A percentile compares a stretch with the other conserved stretches of the same genome.
Evolutionary conservation across 1,140 invertebrate genomes (phyloP).

Genomic region (Atta cephalotes): DNA sequence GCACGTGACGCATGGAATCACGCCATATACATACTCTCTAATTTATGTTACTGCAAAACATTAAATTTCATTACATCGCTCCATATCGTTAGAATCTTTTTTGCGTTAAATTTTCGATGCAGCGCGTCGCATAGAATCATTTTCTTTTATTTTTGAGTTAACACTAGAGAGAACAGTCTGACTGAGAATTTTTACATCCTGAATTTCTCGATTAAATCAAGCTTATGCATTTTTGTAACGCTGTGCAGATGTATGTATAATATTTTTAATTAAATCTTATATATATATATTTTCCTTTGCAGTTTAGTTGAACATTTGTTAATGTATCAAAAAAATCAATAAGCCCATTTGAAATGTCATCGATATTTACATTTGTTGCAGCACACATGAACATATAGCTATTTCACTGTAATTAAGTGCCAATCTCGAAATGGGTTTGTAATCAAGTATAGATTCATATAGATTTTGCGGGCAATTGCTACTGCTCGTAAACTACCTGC

Average conservation of each 20-base stretch:
- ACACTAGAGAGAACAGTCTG: not conserved
- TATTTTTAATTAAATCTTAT: slow-evolving; percentile 17
- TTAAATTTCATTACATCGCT: slow-evolving; percentile 36
- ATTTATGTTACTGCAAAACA: slow-evolving; percentile 54
- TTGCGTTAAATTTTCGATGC: not conserved
- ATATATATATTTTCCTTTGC: not conserved
- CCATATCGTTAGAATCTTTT: slow-evolving; percentile 9
- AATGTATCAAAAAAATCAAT: not conserved
- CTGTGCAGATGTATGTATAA: too few relatives aligned
- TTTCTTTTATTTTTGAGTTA: not conserved
- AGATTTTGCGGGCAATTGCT: slow-evolving; percentile 53
- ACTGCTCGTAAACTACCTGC: slow-evolving; percentile 52
- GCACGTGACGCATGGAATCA: slow-evolving; percentile 35
- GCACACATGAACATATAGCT: not conserved
- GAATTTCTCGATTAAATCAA: not conserved
- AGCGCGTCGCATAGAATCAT: not conserved
- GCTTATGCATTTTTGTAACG: not conserved
- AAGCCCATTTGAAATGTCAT: not conserved
- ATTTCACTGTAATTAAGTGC: slow-evolving; percentile 54
- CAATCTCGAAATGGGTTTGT: slow-evolving; percentile 57
- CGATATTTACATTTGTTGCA: slow-evolving; percentile 24
- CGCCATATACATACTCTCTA: slow-evolving; percentile 2
- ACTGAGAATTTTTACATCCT: not conserved
- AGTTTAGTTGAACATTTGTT: not conserved
- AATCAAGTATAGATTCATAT: slow-evolving; percentile 59